These are phyloP conservation scores for Mixornis gularis DNA, from an alignment of 2,113 vertebrate genomes.

Conservation along the genomic window DNA sequence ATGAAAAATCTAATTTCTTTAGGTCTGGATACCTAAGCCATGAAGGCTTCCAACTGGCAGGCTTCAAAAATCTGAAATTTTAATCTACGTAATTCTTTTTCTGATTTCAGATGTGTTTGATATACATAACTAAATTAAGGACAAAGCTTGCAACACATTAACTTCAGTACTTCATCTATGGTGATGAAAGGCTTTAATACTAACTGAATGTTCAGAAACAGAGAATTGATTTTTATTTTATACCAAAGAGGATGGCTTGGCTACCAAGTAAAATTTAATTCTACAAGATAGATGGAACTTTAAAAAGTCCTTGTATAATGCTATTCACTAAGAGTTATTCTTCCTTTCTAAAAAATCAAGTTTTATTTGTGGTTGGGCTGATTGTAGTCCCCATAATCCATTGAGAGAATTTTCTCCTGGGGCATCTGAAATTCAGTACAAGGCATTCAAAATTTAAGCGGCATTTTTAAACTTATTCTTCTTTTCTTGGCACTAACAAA, in stretches of 20 bases:
- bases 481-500: constrained; percentile 36
- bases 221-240: neutral
- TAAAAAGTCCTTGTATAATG: neutral
- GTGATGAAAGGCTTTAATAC: neutral
- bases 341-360: neutral
- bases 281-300: neutral
- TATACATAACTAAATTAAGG: neutral
- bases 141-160: neutral
- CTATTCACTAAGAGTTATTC: neutral
- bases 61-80: neutral
- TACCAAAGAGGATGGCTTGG: neutral
- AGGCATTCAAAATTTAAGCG: neutral
- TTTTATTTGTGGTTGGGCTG: neutral
- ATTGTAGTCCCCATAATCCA: neutral
- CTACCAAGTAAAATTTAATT: neutral
- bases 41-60: neutral
- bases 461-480: constrained; percentile 1
- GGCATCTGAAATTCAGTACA: neutral
- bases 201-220: neutral
- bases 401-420: neutral
- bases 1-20: neutral
- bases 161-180: neutral
- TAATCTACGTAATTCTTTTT: neutral
- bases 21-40: neutral
- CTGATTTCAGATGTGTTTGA: neutral